Base-by-base conservation (phyloP, 64 coral and sea anemone species). In the Dendronephthya gigantea region DNA sequence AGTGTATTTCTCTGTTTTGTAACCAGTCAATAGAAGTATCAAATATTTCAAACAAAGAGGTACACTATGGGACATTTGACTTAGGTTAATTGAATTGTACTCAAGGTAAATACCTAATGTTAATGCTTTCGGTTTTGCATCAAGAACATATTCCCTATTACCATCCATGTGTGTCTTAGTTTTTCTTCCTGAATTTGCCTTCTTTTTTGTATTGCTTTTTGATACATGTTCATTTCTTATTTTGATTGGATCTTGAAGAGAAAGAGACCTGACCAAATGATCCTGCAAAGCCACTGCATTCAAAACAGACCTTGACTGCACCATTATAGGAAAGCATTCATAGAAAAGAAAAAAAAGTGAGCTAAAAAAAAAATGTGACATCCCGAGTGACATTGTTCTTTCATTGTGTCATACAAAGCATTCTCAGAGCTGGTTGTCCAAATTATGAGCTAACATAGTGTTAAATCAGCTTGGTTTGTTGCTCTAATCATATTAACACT, bases 221-320 rank as follows among this genome's bases (percentile, higher is more conserved):
- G 17, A 40, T 87, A 88, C 35, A 86, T 36, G 89, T 19, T 25
- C 84, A 58, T 91, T 93, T 83, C 92, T 93, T 82, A 90, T 98
- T 48, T 51, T 90, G 37, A 98, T 69, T 32, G 95, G 92, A 59
- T 93, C 95, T 88, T 98, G 81, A 15, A 98, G 72, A 28, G 92
- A 93, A 17, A 98, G 82, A 35, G 95, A 98, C 37, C 90, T 85
- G 72, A 69, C 84, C 87, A 93, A 83, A 49, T 98, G 95, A 82
- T 98, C 92, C 82, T 98, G 95, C 35, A 98, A 86, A 31, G 95
- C 95, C 40, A 98, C 95, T 83, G 95, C 95, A 68, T 90, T 88
- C 83, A 98, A 88, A 22, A 92, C 89, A 50, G 88, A 87, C 30
- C 79, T 98, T 15, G 92, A 74, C 95, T 98, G 37, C 11, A 87